Evolutionary conservation across 2,113 vertebrate genomes (phyloP).

Genomic region (Nothobranchius furzeri): DNA sequence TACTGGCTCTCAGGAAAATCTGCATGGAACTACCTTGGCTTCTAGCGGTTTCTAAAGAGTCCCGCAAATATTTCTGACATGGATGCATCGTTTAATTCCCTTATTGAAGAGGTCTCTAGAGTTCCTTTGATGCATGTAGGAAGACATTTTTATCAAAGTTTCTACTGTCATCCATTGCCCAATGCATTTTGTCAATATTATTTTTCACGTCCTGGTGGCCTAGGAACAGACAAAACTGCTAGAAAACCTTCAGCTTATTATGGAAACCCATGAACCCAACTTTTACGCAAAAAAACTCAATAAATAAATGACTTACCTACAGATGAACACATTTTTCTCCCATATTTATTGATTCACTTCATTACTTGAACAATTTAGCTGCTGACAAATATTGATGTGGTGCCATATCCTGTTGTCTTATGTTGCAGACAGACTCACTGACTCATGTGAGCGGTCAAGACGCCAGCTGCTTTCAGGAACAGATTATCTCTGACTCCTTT

Average conservation of each 20-base stretch:
- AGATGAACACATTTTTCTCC: neutral
- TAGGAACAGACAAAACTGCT: too few species aligned
- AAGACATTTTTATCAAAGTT: neutral
- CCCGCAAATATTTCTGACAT: neutral
- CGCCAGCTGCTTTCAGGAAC: conserved; percentile 71
- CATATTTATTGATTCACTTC: conserved; percentile 8
- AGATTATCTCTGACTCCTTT: conserved; percentile 52
- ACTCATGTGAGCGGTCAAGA: conserved; percentile 72
- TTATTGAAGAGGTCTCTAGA: neutral
- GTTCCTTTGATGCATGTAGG: neutral
- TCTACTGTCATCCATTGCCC: neutral
- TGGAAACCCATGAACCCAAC: neutral
- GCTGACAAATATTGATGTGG: neutral
- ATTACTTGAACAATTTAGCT: neutral
- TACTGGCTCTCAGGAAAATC: neutral
- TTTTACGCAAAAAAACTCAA: neutral
- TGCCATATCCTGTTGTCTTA: neutral
- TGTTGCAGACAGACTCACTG: conserved; percentile 77
- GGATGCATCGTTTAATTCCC: neutral
- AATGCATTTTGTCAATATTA: too few species aligned
- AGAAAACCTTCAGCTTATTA: too few species aligned
- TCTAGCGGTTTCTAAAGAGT: neutral
- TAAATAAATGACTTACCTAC: too few species aligned
- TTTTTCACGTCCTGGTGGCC: too few species aligned
- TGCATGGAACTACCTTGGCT: neutral